Base-by-base conservation (phyloP, 2,888 invertebrate species). In the Drepanosiphum platanoidis region DNA sequence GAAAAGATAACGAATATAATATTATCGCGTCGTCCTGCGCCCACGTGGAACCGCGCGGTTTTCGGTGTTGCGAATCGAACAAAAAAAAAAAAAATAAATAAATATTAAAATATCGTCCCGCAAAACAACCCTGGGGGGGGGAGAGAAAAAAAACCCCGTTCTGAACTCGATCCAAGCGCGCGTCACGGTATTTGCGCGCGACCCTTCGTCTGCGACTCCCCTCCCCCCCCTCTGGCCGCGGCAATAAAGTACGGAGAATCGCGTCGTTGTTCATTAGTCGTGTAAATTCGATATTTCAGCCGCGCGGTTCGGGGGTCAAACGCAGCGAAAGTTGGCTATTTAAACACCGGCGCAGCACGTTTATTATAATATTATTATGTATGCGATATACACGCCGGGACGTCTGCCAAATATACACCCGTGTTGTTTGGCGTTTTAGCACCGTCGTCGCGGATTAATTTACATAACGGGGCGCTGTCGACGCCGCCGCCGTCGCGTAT, bases 361-460 rank as follows among this genome's bases (percentile, higher is more conserved):
- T 32, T 27, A 18, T 9, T 52, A 18, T 42, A 5, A 13, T 52
- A 52, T 52, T 18, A 52, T 52, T 52, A 18, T n/a, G n/a, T n/a
- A n/a, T n/a, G n/a, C n/a, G n/a, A n/a, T n/a, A n/a, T 22, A 52
- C 52, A 30, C 36, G 8, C 27, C 30, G 36, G 77, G 77, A 27
- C 9, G 22, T 77, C 27, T 30, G 39, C 77, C 77, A 77, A 77
- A 39, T n/a, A n/a, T n/a, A n/a, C 7, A 46, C 32, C 34, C 42
- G n/a, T 32, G 66, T 79, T 30, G n/a, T 66, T 66, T 30, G 46
- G 32, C n/a, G 0, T 79, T 79, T 66, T 66, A 66, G 79, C 79
- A 66, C 66, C 32, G 27, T n/a, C n/a, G n/a, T n/a, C 32, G n/a
- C 42, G 42, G 42, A 66, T 32, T 79, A 79, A 79, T 79, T 79